A percentile compares a stretch with the other conserved stretches of the same genome.
These are phyloP conservation scores for Rhyzopertha dominica DNA, from an alignment of 1,140 invertebrate species.

Conservation along the genomic window DNA sequence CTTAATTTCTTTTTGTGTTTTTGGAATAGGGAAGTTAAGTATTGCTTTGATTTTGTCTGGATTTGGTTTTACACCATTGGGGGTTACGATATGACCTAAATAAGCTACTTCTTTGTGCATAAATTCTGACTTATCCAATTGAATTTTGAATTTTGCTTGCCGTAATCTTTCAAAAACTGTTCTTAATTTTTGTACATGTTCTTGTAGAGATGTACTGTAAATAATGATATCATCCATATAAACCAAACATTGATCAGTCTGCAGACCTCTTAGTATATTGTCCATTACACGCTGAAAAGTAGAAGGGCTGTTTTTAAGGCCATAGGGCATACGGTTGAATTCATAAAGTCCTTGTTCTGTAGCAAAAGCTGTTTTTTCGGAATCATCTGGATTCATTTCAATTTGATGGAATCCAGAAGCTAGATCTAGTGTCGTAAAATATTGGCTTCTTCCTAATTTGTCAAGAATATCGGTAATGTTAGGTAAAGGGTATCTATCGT, in stretches of 20 bases:
- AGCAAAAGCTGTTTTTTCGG: conserved; percentile 36
- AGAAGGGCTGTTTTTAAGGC: conserved; percentile 16
- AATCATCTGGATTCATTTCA: conserved; percentile 30
- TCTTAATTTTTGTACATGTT: conserved; percentile 4
- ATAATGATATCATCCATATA: conserved; percentile 20
- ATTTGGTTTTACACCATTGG: conserved; percentile 43
- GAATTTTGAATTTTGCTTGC: conserved; percentile 18
- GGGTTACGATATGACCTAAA: conserved; percentile 31
- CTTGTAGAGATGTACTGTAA: conserved; percentile 1
- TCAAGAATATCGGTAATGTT: conserved; percentile 48
- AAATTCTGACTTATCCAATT: conserved; percentile 26
- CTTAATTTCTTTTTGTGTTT: conserved; percentile 39
- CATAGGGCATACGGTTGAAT: conserved; percentile 17
- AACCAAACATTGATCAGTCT: conserved; percentile 17
- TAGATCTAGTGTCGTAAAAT: conserved; percentile 44
- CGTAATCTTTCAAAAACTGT: conserved; percentile 17
- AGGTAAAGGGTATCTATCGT: conserved; percentile 51
- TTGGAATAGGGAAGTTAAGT: conserved; percentile 40
- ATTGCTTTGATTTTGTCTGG: conserved; percentile 41
- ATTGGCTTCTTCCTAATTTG: conserved; percentile 42
- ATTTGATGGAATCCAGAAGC: conserved; percentile 51
- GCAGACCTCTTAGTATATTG: conserved; percentile 12
- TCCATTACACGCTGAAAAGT: conserved; percentile 20
- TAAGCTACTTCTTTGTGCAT: conserved; percentile 27
- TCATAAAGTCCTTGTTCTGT: conserved; percentile 35